A percentile compares a stretch with the other conserved stretches of the same genome.
Evolutionary conservation across 2,888 invertebrate genomes (phyloP).

Genomic region (Enchytraeus crypticus): DNA sequence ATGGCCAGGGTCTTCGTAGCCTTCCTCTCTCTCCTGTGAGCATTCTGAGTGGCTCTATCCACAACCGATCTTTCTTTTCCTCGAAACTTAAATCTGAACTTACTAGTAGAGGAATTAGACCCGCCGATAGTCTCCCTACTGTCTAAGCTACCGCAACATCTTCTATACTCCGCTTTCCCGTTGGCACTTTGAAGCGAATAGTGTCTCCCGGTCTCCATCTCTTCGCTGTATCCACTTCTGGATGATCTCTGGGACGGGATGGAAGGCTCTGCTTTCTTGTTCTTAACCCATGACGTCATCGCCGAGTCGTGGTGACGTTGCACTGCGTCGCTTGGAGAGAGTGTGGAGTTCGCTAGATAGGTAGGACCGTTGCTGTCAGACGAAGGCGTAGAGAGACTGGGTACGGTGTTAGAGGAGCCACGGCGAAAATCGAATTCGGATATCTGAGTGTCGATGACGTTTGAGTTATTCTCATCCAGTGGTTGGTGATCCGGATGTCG

Average conservation of each 20-base stretch:
- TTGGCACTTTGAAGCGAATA: too few relatives aligned
- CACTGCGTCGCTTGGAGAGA: neutral
- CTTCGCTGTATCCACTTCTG: too few relatives aligned
- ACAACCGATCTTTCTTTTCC: neutral
- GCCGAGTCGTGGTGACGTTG: neutral
- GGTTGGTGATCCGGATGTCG: too few relatives aligned
- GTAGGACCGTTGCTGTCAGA: neutral
- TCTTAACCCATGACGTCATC: neutral
- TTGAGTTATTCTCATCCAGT: too few relatives aligned
- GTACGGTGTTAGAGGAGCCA: neutral
- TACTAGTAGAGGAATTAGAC: too few relatives aligned
- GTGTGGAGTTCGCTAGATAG: neutral
- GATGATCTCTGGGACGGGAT: neutral
- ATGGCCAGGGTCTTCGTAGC: constrained; percentile 97
- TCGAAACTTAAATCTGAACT: neutral
- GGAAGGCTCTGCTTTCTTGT: neutral
- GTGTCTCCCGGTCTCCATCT: too few relatives aligned
- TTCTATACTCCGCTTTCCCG: too few relatives aligned
- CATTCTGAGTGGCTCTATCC: neutral
- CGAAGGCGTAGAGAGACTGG: neutral
- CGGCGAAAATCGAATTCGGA: neutral
- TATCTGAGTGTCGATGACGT: neutral
- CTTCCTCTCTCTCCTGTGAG: constrained; percentile 63
- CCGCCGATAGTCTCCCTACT: too few relatives aligned
- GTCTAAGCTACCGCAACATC: too few relatives aligned